Evolutionary conservation across 2,113 vertebrate genomes (phyloP).

Genomic region (Equus przewalskii): DNA sequence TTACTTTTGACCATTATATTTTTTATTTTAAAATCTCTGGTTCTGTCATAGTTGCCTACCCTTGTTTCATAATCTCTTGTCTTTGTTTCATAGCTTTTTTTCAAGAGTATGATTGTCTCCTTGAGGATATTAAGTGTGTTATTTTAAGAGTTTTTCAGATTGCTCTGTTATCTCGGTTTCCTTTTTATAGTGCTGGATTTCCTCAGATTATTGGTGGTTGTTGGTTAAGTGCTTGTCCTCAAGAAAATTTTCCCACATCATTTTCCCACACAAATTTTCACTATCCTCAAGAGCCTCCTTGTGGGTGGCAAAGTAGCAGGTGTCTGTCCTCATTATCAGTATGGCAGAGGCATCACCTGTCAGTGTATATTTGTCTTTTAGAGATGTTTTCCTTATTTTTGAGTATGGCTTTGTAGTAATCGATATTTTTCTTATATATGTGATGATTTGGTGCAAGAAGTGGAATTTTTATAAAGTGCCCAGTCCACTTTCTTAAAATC

Average conservation of each 20-base stretch:
- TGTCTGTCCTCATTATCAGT: neutral
- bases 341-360: neutral
- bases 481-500: neutral
- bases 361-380: neutral
- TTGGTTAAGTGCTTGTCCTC: slow-evolving; percentile 35
- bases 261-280: neutral
- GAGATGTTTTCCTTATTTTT: neutral
- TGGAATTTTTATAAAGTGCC: neutral
- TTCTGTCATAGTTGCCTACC: slow-evolving; percentile 27
- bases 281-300: neutral
- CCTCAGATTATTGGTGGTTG: neutral
- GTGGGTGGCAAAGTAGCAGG: neutral
- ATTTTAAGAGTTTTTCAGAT: slow-evolving; percentile 27
- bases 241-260: neutral
- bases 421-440: neutral
- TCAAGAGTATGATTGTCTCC: neutral
- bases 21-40: neutral
- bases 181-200: slow-evolving; percentile 7
- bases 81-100: slow-evolving; percentile 8
- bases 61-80: slow-evolving; percentile 55
- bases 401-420: neutral
- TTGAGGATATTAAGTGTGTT: slow-evolving; percentile 47
- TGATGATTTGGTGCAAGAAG: neutral
- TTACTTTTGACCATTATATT: neutral
- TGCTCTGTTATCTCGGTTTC: neutral